A percentile compares a stretch with the other conserved stretches of the same genome.
Evolutionary conservation across 1,140 invertebrate species (phyloP).

Genomic region (Odontomachus brunneus): DNA sequence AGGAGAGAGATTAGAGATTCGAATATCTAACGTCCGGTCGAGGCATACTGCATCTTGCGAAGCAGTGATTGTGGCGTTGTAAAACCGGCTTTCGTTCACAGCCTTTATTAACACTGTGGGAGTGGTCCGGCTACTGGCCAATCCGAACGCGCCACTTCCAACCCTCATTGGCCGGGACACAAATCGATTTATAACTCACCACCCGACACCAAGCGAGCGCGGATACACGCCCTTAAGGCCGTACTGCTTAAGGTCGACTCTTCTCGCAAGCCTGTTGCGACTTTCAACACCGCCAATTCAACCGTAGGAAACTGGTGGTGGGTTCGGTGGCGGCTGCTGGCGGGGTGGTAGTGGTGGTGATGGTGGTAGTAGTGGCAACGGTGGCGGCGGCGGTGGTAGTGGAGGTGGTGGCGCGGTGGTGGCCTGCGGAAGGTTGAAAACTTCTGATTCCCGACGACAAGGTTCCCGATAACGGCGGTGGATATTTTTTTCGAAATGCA

Average conservation of each 20-base stretch:
- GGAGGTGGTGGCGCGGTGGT: conserved; percentile 15
- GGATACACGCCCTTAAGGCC: conserved; percentile 77
- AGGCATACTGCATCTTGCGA: conserved; percentile 15
- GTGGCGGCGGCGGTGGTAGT: conserved; percentile 26
- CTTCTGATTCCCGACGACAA: conserved; percentile 62
- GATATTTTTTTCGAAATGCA: conserved; percentile 69
- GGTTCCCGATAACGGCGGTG: conserved; percentile 41
- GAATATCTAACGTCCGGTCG: background rate
- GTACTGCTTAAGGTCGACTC: conserved; percentile 74
- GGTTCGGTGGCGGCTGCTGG: conserved; percentile 33
- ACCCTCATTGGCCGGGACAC: conserved; percentile 81
- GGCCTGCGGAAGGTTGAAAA: conserved; percentile 56
- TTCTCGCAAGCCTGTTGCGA: conserved; percentile 57
- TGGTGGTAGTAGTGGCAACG: conserved; percentile 61
- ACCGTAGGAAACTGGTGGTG: conserved; percentile 66
- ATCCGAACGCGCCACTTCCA: conserved; percentile 80
- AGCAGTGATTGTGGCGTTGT: conserved; percentile 70
- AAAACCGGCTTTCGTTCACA: conserved; percentile 75
- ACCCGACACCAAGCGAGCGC: conserved; percentile 72
- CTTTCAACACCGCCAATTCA: conserved; percentile 81
- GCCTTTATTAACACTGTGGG: conserved; percentile 80
- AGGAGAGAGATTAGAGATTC: background rate
- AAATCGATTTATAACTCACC: conserved; percentile 85
- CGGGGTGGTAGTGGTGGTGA: conserved; percentile 18
- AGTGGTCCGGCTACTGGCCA: conserved; percentile 81